Evolutionary conservation across 1,140 invertebrate genomes (phyloP).

Genomic region (Drosophila ercepeae): DNA sequence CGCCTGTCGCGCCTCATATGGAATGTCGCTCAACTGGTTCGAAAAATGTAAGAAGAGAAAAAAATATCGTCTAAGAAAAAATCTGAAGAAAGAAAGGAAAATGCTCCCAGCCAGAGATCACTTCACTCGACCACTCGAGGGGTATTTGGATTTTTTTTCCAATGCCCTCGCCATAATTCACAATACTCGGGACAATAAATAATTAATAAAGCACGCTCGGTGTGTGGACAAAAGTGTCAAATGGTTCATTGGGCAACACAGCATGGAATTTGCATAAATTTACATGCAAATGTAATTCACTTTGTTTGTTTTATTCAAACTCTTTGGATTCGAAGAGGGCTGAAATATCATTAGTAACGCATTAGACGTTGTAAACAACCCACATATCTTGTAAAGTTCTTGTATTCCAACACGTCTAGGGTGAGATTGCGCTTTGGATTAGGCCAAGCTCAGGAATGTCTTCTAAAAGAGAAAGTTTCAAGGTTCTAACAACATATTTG

Average conservation of each 20-base stretch:
- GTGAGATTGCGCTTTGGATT: constrained; percentile 5
- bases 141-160: constrained; percentile 22
- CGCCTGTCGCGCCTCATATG: constrained; percentile 74
- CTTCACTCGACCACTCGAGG: constrained; percentile 25
- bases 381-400: constrained; percentile 35
- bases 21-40: constrained; percentile 76
- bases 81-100: constrained; percentile 58
- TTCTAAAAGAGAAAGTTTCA: constrained; percentile 18
- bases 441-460: not conserved
- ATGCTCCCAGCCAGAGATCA: constrained; percentile 59
- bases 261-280: constrained; percentile 76
- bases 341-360: constrained; percentile 49
- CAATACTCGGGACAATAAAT: constrained; percentile 70
- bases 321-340: constrained; percentile 22
- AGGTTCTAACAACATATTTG: not conserved
- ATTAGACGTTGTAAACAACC: constrained; percentile 39
- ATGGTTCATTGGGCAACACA: constrained; percentile 73
- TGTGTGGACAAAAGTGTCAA: constrained; percentile 78
- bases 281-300: constrained; percentile 56
- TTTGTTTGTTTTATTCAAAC: constrained; percentile 32
- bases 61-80: constrained; percentile 13
- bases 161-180: constrained; percentile 65
- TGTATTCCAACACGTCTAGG: constrained; percentile 30
- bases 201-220: constrained; percentile 69
- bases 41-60: constrained; percentile 23